phyloP scores from a whole-genome alignment of 1,140 invertebrate genomes.

The Cryptotermes secundus region DNA sequence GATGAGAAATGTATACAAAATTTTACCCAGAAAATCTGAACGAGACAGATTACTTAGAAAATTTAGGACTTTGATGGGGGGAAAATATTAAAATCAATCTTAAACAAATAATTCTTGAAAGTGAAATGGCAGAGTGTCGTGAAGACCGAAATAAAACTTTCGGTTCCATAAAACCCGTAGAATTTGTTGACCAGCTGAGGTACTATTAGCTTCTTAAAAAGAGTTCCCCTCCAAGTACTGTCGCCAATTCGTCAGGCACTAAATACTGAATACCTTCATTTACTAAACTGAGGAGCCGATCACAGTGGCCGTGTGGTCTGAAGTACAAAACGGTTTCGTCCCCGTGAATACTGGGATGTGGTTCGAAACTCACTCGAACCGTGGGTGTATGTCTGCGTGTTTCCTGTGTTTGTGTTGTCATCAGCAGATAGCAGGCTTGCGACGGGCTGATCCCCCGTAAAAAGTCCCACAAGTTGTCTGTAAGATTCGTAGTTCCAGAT shows the following conservation, averaged over 20 bases:
- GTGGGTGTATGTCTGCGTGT: too few species aligned
- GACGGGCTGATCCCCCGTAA: too few species aligned
- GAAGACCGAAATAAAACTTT: neutral
- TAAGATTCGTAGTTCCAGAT: too few species aligned
- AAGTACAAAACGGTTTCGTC: too few species aligned
- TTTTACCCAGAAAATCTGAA: neutral
- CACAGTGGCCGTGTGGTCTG: too few species aligned
- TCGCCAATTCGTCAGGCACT: too few species aligned
- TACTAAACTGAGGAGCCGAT: too few species aligned
- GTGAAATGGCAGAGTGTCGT: neutral
- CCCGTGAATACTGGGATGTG: too few species aligned
- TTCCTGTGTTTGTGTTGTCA: too few species aligned
- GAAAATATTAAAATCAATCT: neutral
- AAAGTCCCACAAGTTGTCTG: too few species aligned
- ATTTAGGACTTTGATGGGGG: neutral
- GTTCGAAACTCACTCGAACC: too few species aligned
- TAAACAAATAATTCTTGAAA: neutral
- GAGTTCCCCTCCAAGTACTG: neutral
- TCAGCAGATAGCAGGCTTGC: too few species aligned
- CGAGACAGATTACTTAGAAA: neutral
- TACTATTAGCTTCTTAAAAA: neutral
- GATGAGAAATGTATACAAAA: neutral
- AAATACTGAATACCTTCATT: neutral
- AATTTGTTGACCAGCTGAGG: neutral
- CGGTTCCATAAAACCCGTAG: neutral